Base-by-base conservation (phyloP, 2,888 invertebrate species). In the Ptilodon capucinus region DNA sequence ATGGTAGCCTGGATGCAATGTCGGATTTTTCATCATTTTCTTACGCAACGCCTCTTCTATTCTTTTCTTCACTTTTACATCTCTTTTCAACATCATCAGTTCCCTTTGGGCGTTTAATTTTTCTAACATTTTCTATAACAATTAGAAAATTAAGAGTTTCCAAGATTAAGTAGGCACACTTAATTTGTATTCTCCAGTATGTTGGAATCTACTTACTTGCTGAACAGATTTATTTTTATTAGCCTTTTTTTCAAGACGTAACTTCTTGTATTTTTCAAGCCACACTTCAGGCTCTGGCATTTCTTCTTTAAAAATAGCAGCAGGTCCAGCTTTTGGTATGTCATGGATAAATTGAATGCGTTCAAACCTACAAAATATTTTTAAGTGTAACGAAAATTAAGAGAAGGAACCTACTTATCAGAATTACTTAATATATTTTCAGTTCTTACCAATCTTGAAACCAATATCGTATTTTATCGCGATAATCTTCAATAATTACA, bases 21-120 rank as follows among this genome's bases (percentile, higher is more conserved):
- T 74, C 16, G 86, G 86, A 44, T 85, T 83, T 57, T 81, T 86
- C 82, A 83, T 81, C 41, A 84, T 72, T 52, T 86, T 88, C 46
- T 64, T 72, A n/a, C 76, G 41, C 4, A 83, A 42, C 1, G 60
- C 53, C 21, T 70, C 73, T 54, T 86, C 75, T 28, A 59, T 28
- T 41, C 75, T 84, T 38, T 70, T 57, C 41, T 75, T 77, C 47
- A 60, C 60, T 17, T 65, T 48, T 44, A 76, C 70, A 60, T 74
- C 72, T 50, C 54, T 77, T 53, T 78, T 84, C 2, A 55, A 35
- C 30, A 54, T 54, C 25, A 59, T 57, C 40, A 60, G 54, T 67
- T 79, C 74, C 30, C 51, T 62, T 54, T 79, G 78, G 1, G 71
- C 76, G 60, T 68, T 71, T 42, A 63, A 17, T 57, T 79, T 73